phyloP scores from a whole-genome alignment of 2,888 invertebrate genomes.

The Habrosyne pyritoides region DNA sequence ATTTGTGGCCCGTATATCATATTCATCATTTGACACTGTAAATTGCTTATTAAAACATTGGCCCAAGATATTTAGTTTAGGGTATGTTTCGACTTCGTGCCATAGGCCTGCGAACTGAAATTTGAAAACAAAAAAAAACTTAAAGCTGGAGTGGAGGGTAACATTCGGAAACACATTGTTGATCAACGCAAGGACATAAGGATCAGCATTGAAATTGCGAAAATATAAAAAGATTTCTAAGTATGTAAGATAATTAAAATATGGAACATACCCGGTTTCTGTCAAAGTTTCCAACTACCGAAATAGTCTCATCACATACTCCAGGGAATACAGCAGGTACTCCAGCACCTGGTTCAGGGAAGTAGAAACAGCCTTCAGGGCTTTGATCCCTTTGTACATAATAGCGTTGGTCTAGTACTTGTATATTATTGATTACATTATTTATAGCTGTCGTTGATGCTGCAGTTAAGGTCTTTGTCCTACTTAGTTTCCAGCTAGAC shows the following conservation, averaged over 20 bases:
- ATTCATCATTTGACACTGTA: conserved; percentile 12
- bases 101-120: conserved; percentile 35
- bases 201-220: too few species aligned
- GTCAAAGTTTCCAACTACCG: conserved; percentile 36
- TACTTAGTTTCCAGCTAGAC: conserved; percentile 57
- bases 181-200: too few species aligned
- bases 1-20: conserved; percentile 34
- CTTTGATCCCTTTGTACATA: conserved; percentile 41
- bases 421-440: conserved; percentile 29
- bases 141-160: too few species aligned
- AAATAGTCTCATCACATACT: conserved; percentile 42
- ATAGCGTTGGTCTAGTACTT: conserved; percentile 48
- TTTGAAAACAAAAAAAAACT: not conserved
- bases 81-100: conserved; percentile 41
- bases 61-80: conserved; percentile 36
- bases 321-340: conserved; percentile 52
- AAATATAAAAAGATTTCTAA: too few species aligned
- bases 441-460: conserved; percentile 37
- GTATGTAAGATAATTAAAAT: not conserved
- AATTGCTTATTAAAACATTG: conserved; percentile 40
- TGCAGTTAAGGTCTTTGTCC: conserved; percentile 36
- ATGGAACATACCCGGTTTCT: conserved; percentile 27
- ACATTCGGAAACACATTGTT: too few species aligned
- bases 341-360: conserved; percentile 43
- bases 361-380: conserved; percentile 53